These are phyloP conservation scores for Leptopilina myrica DNA, from an alignment of 2,888 invertebrate genomes.

Conservation along the genomic window DNA sequence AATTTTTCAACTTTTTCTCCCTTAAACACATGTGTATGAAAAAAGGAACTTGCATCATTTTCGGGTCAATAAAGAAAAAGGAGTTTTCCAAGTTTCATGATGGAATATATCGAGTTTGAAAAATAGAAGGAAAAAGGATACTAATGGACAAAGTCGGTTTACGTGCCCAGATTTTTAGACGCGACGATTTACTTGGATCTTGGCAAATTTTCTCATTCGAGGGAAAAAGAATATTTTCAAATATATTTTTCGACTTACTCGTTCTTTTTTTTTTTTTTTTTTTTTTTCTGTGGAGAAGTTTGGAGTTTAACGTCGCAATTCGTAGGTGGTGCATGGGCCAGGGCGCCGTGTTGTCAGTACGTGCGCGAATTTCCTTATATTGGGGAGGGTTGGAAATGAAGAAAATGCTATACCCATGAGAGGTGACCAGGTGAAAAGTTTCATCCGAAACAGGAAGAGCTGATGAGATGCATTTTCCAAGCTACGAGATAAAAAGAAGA, in stretches of 20 bases:
- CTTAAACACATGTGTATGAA: no score
- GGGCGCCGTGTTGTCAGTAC: constrained; percentile 50
- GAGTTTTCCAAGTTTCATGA: constrained; percentile 3
- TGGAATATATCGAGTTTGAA: constrained; percentile 8
- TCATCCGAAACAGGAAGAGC: constrained; percentile 53
- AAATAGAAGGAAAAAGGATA: constrained; percentile 20
- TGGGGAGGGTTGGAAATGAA: constrained; percentile 47
- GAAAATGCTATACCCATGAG: constrained; percentile 53
- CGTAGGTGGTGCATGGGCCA: constrained; percentile 55
- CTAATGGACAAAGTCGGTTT: constrained; percentile 25
- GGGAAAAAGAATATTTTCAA: constrained; percentile 18
- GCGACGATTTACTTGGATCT: neutral
- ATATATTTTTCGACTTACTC: constrained; percentile 42
- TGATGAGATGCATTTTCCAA: constrained; percentile 69
- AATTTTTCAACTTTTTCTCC: neutral
- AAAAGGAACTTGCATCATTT: constrained; percentile 1
- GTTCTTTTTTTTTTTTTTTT: no score
- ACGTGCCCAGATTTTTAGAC: constrained; percentile 32
- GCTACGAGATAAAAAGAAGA: neutral
- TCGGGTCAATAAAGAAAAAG: neutral
- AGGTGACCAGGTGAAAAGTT: constrained; percentile 62
- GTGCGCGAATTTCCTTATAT: constrained; percentile 59
- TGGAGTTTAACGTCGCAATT: constrained; percentile 56
- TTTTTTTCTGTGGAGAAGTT: constrained; percentile 45
- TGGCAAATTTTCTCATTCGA: constrained; percentile 29